Base-by-base conservation (phyloP, 1,140 invertebrate genomes). In the Andricus grossulariae region DNA sequence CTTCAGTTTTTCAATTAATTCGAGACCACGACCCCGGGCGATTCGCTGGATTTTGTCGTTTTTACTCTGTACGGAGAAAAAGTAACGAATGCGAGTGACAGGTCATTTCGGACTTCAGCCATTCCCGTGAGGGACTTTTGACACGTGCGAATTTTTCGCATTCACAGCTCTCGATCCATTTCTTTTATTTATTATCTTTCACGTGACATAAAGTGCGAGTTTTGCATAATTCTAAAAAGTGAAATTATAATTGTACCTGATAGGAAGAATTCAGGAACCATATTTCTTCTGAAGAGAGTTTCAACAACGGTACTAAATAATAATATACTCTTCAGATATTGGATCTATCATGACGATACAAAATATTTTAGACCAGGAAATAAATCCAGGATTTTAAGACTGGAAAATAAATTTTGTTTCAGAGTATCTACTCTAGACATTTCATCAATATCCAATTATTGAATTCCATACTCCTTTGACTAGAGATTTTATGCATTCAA, bases 1-100 rank as follows among this genome's bases (percentile, higher is more conserved):
- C 85, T 87, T 86, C 84, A 81, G 84, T 86, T 86, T 87, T 81
- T 84, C 85, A 84, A 87, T 87, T 87, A 87, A 87, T 87, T 86
- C 83, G 74, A 81, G 80, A 79, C 77, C 76, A 54, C 45, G 49
- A 76, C 13, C 79, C 74, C 32, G 72, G 70, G 75, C 55, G 50
- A 55, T 55, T 55, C 54, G 54, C 10, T 55, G 3, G 18, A 55
- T 55, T 55, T 55, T 60, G 10, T 32, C 21, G 15, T 60, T 60
- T 32, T 60, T 32, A 25, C 57, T 60, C 16, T 60, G 57, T 60
- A 25, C 21, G 13, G 25, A 60, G 7, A 60, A 32, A 60, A 60
- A 60, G 57, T 60, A 39, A 25, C 57, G 57, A 60, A 75, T 87
- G 86, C 52, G 45, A 7, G 45, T 87, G 86, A 87, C 86, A 86